Evolutionary conservation across 1,140 invertebrate genomes (phyloP).

Genomic region (Penaeus vannamei): DNA sequence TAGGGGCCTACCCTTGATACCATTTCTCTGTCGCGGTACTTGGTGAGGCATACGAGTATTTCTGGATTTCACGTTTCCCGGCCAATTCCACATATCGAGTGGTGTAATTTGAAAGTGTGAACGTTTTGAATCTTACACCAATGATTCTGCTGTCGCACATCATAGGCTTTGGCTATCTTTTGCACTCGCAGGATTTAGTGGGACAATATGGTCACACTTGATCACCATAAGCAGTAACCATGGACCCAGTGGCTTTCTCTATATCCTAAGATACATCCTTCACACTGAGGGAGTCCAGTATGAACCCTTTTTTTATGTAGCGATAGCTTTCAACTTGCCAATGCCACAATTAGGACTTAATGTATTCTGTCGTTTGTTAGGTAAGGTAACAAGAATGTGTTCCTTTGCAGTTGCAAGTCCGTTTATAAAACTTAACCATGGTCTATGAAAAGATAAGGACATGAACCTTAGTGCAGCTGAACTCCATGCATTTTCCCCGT

Average conservation of each 20-base stretch:
- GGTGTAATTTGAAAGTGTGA: not conserved
- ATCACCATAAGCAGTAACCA: not conserved
- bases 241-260: not conserved
- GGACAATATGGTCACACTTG: not conserved
- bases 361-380: not conserved
- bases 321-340: constrained; percentile 13
- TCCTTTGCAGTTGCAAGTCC: not conserved
- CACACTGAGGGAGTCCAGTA: not conserved
- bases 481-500: not conserved
- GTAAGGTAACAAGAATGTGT: not conserved
- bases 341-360: not conserved
- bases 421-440: not conserved
- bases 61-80: not conserved
- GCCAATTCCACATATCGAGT: not conserved
- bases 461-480: constrained; percentile 67
- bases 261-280: not conserved
- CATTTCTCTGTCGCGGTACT: too few relatives aligned
- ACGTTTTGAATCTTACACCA: not conserved
- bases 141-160: not conserved
- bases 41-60: too few relatives aligned
- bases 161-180: constrained; percentile 2
- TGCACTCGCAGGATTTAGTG: not conserved
- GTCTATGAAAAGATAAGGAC: not conserved
- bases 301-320: constrained; percentile 17
- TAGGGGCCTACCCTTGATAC: too few relatives aligned